phyloP scores from a whole-genome alignment of 1,140 invertebrate genomes.

The Anastrepha obliqua region DNA sequence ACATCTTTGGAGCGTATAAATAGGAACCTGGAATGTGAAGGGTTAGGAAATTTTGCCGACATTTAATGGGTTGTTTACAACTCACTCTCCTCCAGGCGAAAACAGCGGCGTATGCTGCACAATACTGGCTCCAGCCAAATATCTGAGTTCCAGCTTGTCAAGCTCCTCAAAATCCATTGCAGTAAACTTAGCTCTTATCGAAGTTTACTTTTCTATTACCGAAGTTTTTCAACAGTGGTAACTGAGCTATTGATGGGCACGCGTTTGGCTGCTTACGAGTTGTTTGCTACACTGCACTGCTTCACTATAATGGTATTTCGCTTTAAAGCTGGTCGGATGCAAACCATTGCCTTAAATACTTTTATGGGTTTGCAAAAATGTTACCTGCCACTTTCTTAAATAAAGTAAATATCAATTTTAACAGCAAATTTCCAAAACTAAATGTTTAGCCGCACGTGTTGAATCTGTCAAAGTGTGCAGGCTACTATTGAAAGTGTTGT shows the following conservation, averaged over 20 bases:
- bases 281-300: background rate
- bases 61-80: background rate
- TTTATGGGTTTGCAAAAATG: background rate
- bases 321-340: background rate
- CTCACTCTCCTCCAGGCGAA: conserved; percentile 80
- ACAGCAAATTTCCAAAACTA: background rate
- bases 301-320: background rate
- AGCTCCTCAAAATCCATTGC: conserved; percentile 28
- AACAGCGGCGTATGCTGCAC: conserved; percentile 79
- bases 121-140: conserved; percentile 78
- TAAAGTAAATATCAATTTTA: background rate
- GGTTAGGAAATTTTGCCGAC: conserved; percentile 1
- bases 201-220: background rate
- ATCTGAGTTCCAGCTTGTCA: conserved; percentile 71
- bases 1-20: conserved; percentile 77
- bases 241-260: background rate
- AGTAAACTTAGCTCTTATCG: background rate
- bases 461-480: conserved; percentile 22
- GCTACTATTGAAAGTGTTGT: background rate
- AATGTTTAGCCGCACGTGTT: conserved; percentile 53
- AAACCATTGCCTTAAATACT: conserved; percentile 34
- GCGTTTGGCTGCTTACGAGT: background rate
- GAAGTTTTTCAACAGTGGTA: background rate
- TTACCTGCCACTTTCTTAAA: background rate
- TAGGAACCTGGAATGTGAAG: conserved; percentile 75